These are phyloP conservation scores for Atrina japonica DNA, from an alignment of 2,888 invertebrate genomes.

Conservation along the genomic window DNA sequence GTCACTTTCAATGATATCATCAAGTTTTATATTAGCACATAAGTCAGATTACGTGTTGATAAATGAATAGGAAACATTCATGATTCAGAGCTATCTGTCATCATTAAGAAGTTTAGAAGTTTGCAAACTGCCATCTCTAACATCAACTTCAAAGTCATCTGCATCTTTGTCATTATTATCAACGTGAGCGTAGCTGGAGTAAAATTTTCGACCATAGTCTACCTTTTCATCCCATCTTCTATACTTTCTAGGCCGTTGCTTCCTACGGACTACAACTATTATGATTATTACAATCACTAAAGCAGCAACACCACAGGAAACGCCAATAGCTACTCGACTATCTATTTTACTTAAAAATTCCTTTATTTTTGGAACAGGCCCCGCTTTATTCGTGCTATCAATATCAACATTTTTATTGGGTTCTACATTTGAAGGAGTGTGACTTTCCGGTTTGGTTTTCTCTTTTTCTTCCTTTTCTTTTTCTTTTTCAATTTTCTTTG, in stretches of 20 bases:
- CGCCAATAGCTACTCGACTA: conserved; percentile 50
- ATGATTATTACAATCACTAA: conserved; percentile 48
- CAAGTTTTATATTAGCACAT: too few species aligned
- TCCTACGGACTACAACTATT: conserved; percentile 44
- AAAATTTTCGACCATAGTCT: conserved; percentile 64
- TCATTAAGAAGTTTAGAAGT: conserved; percentile 39
- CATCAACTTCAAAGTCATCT: conserved; percentile 63
- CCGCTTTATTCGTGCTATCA: background rate
- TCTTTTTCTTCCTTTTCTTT: conserved; percentile 45
- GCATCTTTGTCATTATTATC: conserved; percentile 57
- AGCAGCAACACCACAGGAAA: conserved; percentile 47
- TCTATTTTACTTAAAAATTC: conserved; percentile 34
- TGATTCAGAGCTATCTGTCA: conserved; percentile 15
- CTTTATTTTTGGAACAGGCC: conserved; percentile 10
- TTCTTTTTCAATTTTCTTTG: conserved; percentile 46
- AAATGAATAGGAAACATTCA: too few species aligned
- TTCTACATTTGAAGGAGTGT: background rate
- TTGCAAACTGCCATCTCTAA: conserved; percentile 51
- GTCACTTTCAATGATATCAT: too few species aligned
- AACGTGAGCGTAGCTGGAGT: conserved; percentile 50
- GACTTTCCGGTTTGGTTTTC: conserved; percentile 27
- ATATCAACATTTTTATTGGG: background rate
- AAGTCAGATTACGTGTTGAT: too few species aligned
- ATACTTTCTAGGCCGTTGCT: conserved; percentile 49
- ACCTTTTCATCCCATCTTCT: conserved; percentile 60